Evolutionary conservation across 2,797 vertebrate species (phyloP).

Genomic region (Acipenser ruthenus): DNA sequence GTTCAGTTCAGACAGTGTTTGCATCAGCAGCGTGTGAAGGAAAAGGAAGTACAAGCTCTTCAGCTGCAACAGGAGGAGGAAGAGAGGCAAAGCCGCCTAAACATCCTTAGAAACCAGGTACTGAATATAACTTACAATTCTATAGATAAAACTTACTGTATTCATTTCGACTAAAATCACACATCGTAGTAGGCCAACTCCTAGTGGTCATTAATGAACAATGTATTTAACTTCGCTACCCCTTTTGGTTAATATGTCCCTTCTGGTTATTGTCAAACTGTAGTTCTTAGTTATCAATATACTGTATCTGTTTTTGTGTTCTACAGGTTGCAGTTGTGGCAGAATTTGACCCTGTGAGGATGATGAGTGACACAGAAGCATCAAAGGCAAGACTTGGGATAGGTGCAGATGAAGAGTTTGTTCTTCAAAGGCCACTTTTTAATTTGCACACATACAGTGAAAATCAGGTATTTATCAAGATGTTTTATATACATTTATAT

Average conservation of each 20-base stretch:
- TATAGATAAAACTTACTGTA: too few relatives aligned
- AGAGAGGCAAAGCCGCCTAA: conserved; percentile 56
- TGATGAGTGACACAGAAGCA: conserved; percentile 73
- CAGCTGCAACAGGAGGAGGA: conserved; percentile 50
- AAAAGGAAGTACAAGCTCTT: conserved; percentile 51
- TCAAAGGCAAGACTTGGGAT: conserved; percentile 58
- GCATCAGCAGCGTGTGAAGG: conserved; percentile 48
- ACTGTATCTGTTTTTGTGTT: too few relatives aligned
- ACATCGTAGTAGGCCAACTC: too few relatives aligned
- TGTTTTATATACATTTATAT: too few relatives aligned
- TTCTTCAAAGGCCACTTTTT: conserved; percentile 75
- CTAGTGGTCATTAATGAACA: too few relatives aligned
- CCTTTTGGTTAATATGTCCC: too few relatives aligned
- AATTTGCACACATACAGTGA: conserved; percentile 76
- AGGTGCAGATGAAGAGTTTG: conserved; percentile 47
- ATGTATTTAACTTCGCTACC: too few relatives aligned
- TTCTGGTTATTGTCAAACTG: too few relatives aligned
- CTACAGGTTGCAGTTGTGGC: conserved; percentile 69
- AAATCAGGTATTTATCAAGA: conserved; percentile 60
- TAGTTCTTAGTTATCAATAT: too few relatives aligned
- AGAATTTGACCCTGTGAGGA: conserved; percentile 69
- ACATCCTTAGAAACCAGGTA: conserved; percentile 78
- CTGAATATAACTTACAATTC: neutral
- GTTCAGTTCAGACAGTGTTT: conserved; percentile 66
- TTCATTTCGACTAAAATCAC: too few relatives aligned